phyloP scores from a whole-genome alignment of 2,888 invertebrate genomes.

The Diaphora mendica region DNA sequence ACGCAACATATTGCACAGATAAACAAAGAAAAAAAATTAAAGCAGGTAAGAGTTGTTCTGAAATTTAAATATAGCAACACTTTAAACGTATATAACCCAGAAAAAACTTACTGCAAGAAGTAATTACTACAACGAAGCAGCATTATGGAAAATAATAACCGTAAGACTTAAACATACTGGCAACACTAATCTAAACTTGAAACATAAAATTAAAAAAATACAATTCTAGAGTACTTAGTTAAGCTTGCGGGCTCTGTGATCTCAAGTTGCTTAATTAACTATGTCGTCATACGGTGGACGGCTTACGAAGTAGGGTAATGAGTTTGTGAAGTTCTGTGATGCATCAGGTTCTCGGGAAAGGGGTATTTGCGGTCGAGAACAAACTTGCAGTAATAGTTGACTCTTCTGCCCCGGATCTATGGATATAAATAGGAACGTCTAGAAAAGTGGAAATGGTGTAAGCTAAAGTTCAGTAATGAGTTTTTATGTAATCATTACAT shows the following conservation, averaged over 20 bases:
- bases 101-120: not conserved
- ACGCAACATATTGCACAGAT: not conserved
- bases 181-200: conserved; percentile 5
- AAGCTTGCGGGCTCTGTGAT: conserved; percentile 13
- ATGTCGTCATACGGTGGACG: conserved; percentile 13
- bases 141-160: not conserved
- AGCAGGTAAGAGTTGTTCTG: not conserved
- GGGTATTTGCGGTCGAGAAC: not conserved
- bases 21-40: not conserved
- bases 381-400: not conserved
- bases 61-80: not conserved
- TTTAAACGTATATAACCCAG: not conserved
- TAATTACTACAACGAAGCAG: not conserved
- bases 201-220: conserved; percentile 14
- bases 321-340: conserved; percentile 34
- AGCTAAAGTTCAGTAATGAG: not conserved
- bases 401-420: not conserved
- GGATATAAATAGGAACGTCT: not conserved
- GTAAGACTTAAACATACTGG: not conserved
- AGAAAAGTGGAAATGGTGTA: not conserved
- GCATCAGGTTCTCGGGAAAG: conserved; percentile 5
- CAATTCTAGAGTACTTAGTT: conserved; percentile 11
- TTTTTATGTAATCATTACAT: not conserved
- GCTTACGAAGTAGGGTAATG: conserved; percentile 30
- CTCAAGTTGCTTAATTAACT: conserved; percentile 37